These are phyloP conservation scores for Sander lucioperca DNA, from an alignment of 2,113 vertebrate species.

Conservation along the genomic window DNA sequence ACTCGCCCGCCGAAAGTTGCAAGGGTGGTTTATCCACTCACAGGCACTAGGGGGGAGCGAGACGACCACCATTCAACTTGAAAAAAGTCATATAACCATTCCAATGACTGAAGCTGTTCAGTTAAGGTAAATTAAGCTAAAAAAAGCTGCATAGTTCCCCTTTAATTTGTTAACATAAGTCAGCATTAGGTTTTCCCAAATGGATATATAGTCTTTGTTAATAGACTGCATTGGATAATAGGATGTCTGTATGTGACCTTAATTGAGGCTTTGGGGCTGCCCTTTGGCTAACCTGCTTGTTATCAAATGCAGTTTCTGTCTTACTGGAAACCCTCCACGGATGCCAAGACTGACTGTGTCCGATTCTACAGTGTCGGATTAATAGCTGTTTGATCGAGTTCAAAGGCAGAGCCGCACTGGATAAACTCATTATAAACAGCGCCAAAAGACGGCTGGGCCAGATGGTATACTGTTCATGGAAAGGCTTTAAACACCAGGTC, in stretches of 20 bases:
- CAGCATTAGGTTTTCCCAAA: conserved; percentile 27
- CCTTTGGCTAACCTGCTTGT: conserved; percentile 70
- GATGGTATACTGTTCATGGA: conserved; percentile 54
- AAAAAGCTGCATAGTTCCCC: too few species aligned
- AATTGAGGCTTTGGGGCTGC: conserved; percentile 69
- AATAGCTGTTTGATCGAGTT: conserved; percentile 78
- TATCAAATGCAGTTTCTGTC: conserved; percentile 76
- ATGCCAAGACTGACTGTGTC: conserved; percentile 72
- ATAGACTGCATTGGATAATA: conserved; percentile 56
- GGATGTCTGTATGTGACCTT: conserved; percentile 63
- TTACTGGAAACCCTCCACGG: conserved; percentile 70
- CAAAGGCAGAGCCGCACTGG: conserved; percentile 69
- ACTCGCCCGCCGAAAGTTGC: too few species aligned
- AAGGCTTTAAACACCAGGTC: conserved; percentile 71
- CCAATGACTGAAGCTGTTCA: too few species aligned
- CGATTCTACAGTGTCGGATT: conserved; percentile 68
- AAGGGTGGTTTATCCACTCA: too few species aligned
- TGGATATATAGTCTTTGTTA: conserved; percentile 43
- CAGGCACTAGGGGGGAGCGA: too few species aligned
- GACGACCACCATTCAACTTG: too few species aligned
- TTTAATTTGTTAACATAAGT: conserved; percentile 9
- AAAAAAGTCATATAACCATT: too few species aligned
- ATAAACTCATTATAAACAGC: conserved; percentile 74
- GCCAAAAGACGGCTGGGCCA: conserved; percentile 57
- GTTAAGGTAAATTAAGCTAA: too few species aligned